A percentile compares a stretch with the other conserved stretches of the same genome.
Conservation (phyloP, 2,113 vertebrate species). For the Callochromis pleurospilus region DNA sequence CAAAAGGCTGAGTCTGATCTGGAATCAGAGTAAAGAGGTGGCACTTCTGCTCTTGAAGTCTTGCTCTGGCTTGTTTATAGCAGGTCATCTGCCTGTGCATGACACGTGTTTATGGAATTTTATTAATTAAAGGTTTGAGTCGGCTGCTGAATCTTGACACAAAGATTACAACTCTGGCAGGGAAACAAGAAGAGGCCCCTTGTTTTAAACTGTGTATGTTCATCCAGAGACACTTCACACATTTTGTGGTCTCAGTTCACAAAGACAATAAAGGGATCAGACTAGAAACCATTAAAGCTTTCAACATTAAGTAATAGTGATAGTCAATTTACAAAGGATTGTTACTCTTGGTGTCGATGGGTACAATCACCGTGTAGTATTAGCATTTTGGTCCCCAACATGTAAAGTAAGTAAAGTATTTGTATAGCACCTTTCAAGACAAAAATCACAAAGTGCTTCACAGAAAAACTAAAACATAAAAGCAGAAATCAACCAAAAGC, state of each 20-base stretch:
- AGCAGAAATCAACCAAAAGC: too few species aligned
- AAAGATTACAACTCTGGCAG: conserved; percentile 36
- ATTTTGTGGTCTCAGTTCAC: neutral
- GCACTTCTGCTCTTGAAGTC: neutral
- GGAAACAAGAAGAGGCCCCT: neutral
- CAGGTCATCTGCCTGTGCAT: neutral
- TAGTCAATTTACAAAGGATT: neutral
- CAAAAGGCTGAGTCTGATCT: neutral
- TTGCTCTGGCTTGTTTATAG: conserved; percentile 29
- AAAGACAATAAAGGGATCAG: neutral
- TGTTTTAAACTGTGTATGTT: neutral
- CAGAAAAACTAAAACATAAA: too few species aligned
- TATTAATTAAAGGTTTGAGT: conserved; percentile 62
- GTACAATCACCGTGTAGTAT: neutral
- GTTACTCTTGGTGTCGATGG: neutral
- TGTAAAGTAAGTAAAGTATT: neutral
- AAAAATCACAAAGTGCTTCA: too few species aligned
- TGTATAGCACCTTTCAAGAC: too few species aligned
- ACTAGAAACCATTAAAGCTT: neutral
- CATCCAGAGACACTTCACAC: neutral
- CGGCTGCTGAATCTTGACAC: conserved; percentile 30
- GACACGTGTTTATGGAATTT: conserved; percentile 57
- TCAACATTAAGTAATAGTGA: neutral
- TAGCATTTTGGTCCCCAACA: neutral
- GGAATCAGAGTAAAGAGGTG: neutral